Evolutionary conservation across 2,113 vertebrate genomes (phyloP).

Genomic region (Pyxicephalus adspersus): DNA sequence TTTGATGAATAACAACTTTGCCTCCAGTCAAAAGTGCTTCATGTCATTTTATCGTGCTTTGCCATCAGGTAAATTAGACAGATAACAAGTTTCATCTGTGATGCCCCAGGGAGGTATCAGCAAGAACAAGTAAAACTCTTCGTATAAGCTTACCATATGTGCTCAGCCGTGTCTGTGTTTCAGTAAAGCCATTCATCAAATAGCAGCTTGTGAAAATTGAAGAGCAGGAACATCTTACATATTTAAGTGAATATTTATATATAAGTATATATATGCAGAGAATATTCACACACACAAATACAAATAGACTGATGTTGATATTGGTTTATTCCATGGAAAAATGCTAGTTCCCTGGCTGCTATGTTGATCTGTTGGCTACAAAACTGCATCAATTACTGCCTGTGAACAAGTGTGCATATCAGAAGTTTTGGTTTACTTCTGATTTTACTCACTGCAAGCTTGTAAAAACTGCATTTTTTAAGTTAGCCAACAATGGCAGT

Average conservation of each 20-base stretch:
- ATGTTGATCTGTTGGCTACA: too few species aligned
- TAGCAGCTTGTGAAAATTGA: neutral
- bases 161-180: neutral
- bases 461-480: too few species aligned
- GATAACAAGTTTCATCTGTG: slow-evolving; percentile 64
- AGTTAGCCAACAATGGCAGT: too few species aligned
- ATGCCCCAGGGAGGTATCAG: slow-evolving; percentile 59
- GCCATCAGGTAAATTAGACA: slow-evolving; percentile 75
- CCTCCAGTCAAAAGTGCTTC: slow-evolving; percentile 64
- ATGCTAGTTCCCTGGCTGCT: too few species aligned
- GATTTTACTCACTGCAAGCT: too few species aligned
- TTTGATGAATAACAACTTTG: slow-evolving; percentile 60
- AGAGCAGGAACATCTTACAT: neutral
- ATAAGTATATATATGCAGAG: too few species aligned
- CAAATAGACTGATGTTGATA: too few species aligned
- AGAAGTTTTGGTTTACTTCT: too few species aligned
- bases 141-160: slow-evolving; percentile 63
- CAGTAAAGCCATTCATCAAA: neutral
- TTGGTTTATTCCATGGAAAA: too few species aligned
- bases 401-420: too few species aligned
- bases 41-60: slow-evolving; percentile 69
- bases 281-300: too few species aligned
- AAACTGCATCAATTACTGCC: too few species aligned
- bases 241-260: neutral
- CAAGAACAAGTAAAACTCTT: slow-evolving; percentile 63